phyloP scores from a whole-genome alignment of 2,113 vertebrate genomes.

The Amazona guildingii region DNA sequence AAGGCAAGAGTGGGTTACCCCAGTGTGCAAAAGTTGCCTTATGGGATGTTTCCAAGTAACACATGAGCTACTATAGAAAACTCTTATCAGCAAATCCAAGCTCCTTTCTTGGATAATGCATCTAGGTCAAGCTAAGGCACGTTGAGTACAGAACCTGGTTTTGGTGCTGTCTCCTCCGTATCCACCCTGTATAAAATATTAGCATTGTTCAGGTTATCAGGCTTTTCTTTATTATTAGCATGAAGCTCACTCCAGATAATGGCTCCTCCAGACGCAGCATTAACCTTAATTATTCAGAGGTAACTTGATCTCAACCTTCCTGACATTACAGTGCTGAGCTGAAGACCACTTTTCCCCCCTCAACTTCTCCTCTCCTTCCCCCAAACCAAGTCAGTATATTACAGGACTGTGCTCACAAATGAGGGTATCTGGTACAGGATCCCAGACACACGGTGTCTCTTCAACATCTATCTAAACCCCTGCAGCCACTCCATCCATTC shows the following conservation, averaged over 20 bases:
- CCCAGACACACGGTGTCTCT: not conserved
- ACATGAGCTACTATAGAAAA: not conserved
- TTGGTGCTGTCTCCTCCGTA: not conserved
- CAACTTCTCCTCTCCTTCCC: not conserved
- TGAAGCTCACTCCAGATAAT: not conserved
- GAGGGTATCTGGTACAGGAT: not conserved
- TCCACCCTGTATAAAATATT: not conserved
- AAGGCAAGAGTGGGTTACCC: not conserved
- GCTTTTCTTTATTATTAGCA: not conserved
- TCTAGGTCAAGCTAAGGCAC: slow-evolving; percentile 10
- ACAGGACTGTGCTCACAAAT: rapidly evolving
- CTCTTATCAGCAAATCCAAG: slow-evolving; percentile 44
- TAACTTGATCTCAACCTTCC: not conserved
- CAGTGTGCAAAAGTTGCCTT: not conserved
- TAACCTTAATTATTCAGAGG: slow-evolving; percentile 1
- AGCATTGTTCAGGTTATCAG: not conserved
- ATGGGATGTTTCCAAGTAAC: slow-evolving; percentile 35
- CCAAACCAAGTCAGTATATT: rapidly evolving
- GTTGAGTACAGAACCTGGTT: not conserved
- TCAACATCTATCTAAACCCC: not conserved
- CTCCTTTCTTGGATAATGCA: slow-evolving; percentile 12
- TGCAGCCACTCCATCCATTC: slow-evolving; percentile 12
- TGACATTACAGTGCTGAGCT: rapidly evolving
- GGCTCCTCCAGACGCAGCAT: not conserved
- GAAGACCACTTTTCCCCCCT: not conserved